These are phyloP conservation scores for Craseonycteris thonglongyai DNA, from an alignment of 2,113 vertebrate genomes.

Conservation along the genomic window DNA sequence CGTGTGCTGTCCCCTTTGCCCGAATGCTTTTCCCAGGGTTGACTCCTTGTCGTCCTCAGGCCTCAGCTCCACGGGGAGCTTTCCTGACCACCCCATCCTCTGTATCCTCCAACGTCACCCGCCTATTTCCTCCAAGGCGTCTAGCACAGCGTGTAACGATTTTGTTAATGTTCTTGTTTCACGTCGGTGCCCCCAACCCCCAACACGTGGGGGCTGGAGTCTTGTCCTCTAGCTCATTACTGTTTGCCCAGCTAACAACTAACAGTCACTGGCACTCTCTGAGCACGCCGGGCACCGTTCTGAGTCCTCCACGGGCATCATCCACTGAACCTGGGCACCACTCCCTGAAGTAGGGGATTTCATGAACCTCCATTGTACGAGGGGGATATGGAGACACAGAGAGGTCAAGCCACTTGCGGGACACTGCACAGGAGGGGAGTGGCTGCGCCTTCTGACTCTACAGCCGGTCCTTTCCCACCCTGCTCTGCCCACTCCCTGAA, in stretches of 20 bases:
- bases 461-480: background rate
- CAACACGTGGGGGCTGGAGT: background rate
- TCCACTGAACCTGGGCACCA: rapidly evolving
- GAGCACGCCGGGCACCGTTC: background rate
- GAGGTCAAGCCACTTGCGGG: background rate
- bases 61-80: background rate
- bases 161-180: background rate
- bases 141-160: too few relatives aligned
- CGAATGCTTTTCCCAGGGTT: background rate
- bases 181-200: too few relatives aligned
- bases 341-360: background rate
- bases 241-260: background rate
- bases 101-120: background rate
- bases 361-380: background rate
- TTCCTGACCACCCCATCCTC: background rate
- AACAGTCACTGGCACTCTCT: rapidly evolving
- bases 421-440: background rate
- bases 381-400: background rate
- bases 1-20: background rate
- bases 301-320: too few relatives aligned
- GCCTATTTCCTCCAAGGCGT: background rate
- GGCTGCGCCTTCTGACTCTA: background rate
- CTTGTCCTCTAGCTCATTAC: too few relatives aligned
- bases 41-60: background rate
- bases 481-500: background rate